Evolutionary conservation across 2,888 invertebrate genomes (phyloP).

Genomic region (Drosophila barbarae): DNA sequence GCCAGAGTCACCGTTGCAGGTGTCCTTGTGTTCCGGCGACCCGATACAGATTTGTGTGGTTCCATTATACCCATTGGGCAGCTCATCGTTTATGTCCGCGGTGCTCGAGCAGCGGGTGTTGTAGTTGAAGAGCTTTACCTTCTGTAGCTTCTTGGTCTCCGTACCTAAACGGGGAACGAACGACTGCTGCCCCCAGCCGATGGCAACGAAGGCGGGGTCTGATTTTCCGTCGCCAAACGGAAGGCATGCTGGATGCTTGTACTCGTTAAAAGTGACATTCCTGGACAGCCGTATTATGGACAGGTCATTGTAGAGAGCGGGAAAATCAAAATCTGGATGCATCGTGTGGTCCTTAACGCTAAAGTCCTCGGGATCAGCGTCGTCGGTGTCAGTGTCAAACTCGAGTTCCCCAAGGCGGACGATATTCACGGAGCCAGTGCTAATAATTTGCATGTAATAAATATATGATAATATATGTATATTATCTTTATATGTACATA

Average conservation of each 20-base stretch:
- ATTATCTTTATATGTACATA: conserved; percentile 18
- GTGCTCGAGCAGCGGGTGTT: conserved; percentile 46
- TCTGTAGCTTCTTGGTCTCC: conserved; percentile 78
- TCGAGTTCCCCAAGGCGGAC: conserved; percentile 76
- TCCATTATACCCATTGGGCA: conserved; percentile 59
- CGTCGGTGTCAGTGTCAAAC: conserved; percentile 65
- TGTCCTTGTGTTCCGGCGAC: conserved; percentile 58
- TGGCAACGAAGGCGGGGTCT: conserved; percentile 75
- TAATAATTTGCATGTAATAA: conserved; percentile 50
- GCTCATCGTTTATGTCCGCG: conserved; percentile 34
- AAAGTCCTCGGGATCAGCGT: conserved; percentile 73
- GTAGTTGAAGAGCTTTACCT: conserved; percentile 80
- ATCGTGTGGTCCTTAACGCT: conserved; percentile 57
- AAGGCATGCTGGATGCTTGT: conserved; percentile 80
- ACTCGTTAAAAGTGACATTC: conserved; percentile 76
- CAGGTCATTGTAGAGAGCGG: conserved; percentile 81
- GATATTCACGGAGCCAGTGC: conserved; percentile 74
- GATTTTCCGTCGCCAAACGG: conserved; percentile 58
- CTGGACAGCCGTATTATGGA: conserved; percentile 80
- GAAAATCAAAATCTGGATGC: conserved; percentile 79
- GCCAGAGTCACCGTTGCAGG: conserved; percentile 74
- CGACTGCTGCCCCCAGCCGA: conserved; percentile 81
- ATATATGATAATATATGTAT: background rate
- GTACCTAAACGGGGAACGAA: conserved; percentile 51
- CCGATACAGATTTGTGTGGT: conserved; percentile 70